Evolutionary conservation across 2,888 invertebrate species (phyloP), one percentile per base, ranked within the genome.

Genomic region (Serrognathus titanus): DNA sequence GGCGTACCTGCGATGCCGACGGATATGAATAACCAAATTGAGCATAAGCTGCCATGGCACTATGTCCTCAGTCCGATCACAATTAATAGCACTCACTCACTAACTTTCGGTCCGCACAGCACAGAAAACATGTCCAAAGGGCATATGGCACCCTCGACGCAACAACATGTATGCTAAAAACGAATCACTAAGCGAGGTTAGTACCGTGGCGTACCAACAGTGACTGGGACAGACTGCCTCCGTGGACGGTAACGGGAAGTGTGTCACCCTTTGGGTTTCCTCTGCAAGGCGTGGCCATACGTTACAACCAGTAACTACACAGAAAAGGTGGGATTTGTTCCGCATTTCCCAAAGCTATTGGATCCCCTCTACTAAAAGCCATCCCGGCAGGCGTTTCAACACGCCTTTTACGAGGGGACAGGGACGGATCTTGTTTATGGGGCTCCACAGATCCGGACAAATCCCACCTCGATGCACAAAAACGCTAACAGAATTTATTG

Each of bases 11-110:
- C 73, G 92, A 89, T 76, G 92, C 90, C 85, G 93, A 85, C 85
- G 92, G 90, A 84, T 93, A 93, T 73, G 90, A 85, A 80, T 93
- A 94, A 83, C 93, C 92, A 81, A 93, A 93, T 82, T 94, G 93
- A 77, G 93, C 87, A 81, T 94, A 94, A 72, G 92, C 90, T 79
- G 93, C 85, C 85, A 85, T 85, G 60, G 63, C 69, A 69, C 66
- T 48, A 51, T 39, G 46, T 58, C 56, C 57, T 43, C 38, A 45
- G 38, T 43, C 53, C 46, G 50, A 43, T 47, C 41, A 50, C 48
- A 35, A 43, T 9, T 38, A 48, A 10, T 35, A 43, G 12, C 71
- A 69, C 71, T 63, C 68, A 68, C 64, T 59, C 63, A 66, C 64
- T 57, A 59, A 64, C 66, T 64, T 55, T 65, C 59, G 54, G 63